Evolutionary conservation across 2,797 vertebrate genomes (phyloP), one percentile per base, ranked within the genome.

Genomic region (Oophaga sylvatica): DNA sequence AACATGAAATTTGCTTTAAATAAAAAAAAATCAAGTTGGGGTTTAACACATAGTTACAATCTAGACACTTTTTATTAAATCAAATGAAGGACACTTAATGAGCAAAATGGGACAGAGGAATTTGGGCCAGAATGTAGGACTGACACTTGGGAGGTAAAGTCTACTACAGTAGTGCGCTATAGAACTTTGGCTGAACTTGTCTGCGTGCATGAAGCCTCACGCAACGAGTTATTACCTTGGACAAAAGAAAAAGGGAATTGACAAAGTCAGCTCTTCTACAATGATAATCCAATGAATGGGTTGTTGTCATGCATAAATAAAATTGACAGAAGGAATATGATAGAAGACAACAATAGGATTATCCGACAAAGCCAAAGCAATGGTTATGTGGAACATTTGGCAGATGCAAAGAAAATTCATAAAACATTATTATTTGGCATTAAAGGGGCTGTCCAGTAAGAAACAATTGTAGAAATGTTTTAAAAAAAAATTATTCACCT

Each of bases 221-320:
- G 12, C n/a, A 26, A 26, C 11, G 10, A 59, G 57, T 59, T 59
- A 59, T 59, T 59, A 15, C 17, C 13, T 15, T 15, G 63, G 2
- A n/a, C 10, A 26, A 26, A 67, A 67, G 62, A n/a, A 67, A 67
- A 67, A 67, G 22, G 13, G 16, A 59, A 59, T 15, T 59, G 57
- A 16, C 57, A 59, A 59, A 10, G 41, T 48, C 41, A 75, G 35
- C 71, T 48, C 71, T 75, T 19, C 71, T 48, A 48, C 8, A 48
- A 9, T 35, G 45, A 41, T 22, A 75, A 75, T 75, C 19, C 9
- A 20, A 48, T 75, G 41, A 75, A 75, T 75, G 41, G 71, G 45
- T 45, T 20, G 45, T 45, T 20, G 41, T 48, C 71, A 75, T 75
- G 41, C 41, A 75, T 75, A 75, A 75, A 48, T 75, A 75, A 75